Evolutionary conservation across 2,797 vertebrate species (phyloP), one percentile per base, ranked within the genome.

Genomic region (Ptychadena robeensis): DNA sequence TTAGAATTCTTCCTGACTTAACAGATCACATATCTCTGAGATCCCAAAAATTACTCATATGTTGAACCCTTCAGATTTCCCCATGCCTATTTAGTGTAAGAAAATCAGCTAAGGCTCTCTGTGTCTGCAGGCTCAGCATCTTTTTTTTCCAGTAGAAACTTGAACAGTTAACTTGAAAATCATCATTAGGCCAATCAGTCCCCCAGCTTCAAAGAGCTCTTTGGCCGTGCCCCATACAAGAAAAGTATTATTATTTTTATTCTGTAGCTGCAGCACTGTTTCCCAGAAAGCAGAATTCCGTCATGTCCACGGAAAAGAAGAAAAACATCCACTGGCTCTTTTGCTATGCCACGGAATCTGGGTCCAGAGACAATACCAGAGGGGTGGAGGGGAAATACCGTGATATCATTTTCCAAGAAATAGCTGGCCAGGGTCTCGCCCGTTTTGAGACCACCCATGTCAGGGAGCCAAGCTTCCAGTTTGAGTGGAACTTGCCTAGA

Each of bases 291-390:
- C n/a, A 35, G 53, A 75, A 59, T 80, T 84, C 71, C 79, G 70
- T 80, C 64, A 63, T 84, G 48, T 80, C 65, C 69, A 74, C 14
- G 71, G 77, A 80, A 84, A 81, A 73, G 44, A 82, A 75, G 32
- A 34, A 59, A 73, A 84, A 84, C 69, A 84, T 79, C 69, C 32
- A 32, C 67, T n/a, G 38, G 70, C 64, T 68, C 27, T 31, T 35
- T 28, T 80, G 82, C 82, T 77, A 84, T 72, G 65, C 70, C 77
- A 80, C 53, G 71, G 34, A 70, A 73, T 74, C 76, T 38, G 15
- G 53, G 77, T 84, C 82, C 82, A 84, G 82, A 80, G 82, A 84
- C 82, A 84, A 84, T 84, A 84, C 77, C 37, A 37, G 71, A 48
- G 30, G n/a, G 44, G 63, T 61, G 70, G 65, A 63, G 61, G 69